Evolutionary conservation across 2,888 invertebrate genomes (phyloP).

Genomic region (Zelleria hepariella): DNA sequence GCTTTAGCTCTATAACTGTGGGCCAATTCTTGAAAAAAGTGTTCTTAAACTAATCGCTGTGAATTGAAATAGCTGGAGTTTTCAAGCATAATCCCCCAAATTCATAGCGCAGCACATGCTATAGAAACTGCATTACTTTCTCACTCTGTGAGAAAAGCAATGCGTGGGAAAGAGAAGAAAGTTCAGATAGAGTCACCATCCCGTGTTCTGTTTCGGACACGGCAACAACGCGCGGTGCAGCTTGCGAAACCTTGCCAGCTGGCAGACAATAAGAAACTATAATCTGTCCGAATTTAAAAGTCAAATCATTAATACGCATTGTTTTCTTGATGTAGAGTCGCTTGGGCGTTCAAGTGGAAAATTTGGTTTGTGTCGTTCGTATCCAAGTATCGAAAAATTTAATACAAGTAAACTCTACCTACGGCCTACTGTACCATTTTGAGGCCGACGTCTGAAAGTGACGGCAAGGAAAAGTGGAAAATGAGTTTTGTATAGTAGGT

Average conservation of each 20-base stretch:
- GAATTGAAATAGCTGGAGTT: not conserved
- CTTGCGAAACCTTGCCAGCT: not conserved
- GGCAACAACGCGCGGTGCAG: not conserved
- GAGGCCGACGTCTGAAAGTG: not conserved
- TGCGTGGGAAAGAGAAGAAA: not conserved
- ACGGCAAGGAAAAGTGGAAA: not conserved
- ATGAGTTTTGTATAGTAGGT: not conserved
- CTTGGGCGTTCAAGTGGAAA: not conserved
- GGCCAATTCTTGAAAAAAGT: not conserved
- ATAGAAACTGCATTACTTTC: not conserved
- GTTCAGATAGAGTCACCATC: not conserved
- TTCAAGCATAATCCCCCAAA: not conserved
- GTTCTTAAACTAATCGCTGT: too few relatives aligned
- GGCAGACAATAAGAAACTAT: not conserved
- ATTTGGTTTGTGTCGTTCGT: not conserved
- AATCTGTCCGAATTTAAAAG: not conserved
- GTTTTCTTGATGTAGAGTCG: not conserved
- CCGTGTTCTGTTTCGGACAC: not conserved
- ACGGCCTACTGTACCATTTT: not conserved
- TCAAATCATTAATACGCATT: not conserved
- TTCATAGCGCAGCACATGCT: not conserved
- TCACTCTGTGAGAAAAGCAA: not conserved
- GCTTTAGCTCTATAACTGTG: not conserved
- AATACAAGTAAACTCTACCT: not conserved
- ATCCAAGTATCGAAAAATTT: not conserved